These are phyloP conservation scores for Paguma larvata DNA, from an alignment of 2,797 vertebrate genomes.

Conservation along the genomic window DNA sequence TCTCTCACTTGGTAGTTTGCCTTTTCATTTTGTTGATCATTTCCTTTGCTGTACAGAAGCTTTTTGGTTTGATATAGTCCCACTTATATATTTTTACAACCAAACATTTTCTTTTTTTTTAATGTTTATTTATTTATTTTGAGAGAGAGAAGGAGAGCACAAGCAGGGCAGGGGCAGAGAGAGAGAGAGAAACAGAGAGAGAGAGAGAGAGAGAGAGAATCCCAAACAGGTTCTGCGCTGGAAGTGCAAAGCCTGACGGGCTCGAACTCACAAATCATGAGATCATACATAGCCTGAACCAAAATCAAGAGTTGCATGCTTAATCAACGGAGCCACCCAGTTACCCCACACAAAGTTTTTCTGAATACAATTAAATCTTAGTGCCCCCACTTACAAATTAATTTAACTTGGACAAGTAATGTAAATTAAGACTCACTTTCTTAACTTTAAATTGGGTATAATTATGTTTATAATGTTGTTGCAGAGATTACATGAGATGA, in stretches of 20 bases:
- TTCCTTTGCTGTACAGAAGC: neutral
- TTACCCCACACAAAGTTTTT: neutral
- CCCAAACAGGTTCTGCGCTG: too few species aligned
- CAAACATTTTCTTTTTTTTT: neutral
- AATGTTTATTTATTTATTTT: too few species aligned
- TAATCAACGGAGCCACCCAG: too few species aligned
- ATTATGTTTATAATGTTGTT: neutral
- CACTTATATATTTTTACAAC: neutral
- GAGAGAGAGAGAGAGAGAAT: too few species aligned
- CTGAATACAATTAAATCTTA: neutral
- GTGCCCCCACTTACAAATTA: neutral
- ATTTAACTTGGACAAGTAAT: conserved; percentile 4
- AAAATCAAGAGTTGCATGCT: too few species aligned
- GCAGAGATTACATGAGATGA: neutral
- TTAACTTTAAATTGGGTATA: conserved; percentile 17
- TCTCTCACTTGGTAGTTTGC: neutral
- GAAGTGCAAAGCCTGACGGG: too few species aligned
- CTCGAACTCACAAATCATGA: too few species aligned
- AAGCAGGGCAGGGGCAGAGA: too few species aligned
- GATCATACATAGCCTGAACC: too few species aligned
- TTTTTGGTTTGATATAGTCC: neutral
- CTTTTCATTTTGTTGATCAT: neutral
- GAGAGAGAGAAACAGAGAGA: too few species aligned
- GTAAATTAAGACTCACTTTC: neutral
- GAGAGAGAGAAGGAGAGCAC: too few species aligned